Base-by-base conservation (phyloP, 2,888 invertebrate species). In the Eutolmus rufibarbis region DNA sequence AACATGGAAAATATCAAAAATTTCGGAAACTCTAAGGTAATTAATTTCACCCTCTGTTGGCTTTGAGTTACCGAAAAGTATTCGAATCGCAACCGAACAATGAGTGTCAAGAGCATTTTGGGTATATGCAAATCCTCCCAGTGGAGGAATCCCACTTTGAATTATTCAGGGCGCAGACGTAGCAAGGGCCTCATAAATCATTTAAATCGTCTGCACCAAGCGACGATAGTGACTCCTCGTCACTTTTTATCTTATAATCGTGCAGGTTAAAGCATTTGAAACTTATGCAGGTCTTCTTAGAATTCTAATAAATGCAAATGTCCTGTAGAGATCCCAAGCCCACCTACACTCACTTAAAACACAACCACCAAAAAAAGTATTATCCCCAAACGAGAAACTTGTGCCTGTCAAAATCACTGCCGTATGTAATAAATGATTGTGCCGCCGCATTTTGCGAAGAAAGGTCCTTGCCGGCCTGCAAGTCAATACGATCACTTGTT, bases 271-370 rank as follows among this genome's bases (percentile, higher is more conserved):
- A 78, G 78, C 43, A 23, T 37, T 37, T 40, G n/a, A 77, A 77
- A 77, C 77, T 78, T 43, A 78, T 78, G 78, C 78, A 78, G 46
- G 78, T 23, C 43, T 40, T 77, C 43, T 23, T 78, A 43, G 43
- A 78, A 78, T 78, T 23, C 43, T 78, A 78, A 78, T 78, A 78
- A 78, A 78, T 78, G 78, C 78, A 78, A 78, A 78, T 78, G 43
- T n/a, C 19, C 43, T 23, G 14, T 19, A 78, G 76, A 81, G 76
- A 81, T 28, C 23, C 66, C 66, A 4, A 9, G 12, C 28, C 28
- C 23, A 40, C 12, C 40, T 1, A 40, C 40, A 12, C 12, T 51
- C 16, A 34, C 28, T 31, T n/a, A 28, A 66, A 66, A 66, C 16
- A 56, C 0, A 5, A 56, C n/a, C 1, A 4, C 7, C 5, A 56